A percentile compares a stretch with the other conserved stretches of the same genome.
These are phyloP conservation scores for Cardiocondyla obscurior DNA, from an alignment of 1,140 invertebrate genomes.

Conservation along the genomic window DNA sequence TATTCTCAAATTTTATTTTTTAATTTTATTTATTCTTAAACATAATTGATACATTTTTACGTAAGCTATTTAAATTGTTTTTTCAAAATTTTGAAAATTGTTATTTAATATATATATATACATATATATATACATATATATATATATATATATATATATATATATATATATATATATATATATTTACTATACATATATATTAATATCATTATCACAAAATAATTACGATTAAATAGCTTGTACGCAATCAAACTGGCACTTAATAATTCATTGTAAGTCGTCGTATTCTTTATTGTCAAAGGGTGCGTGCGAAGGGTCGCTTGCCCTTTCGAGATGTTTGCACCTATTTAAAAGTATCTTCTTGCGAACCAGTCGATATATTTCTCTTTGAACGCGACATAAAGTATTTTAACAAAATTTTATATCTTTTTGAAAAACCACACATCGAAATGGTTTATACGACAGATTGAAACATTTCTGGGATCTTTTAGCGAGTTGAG, in stretches of 20 bases:
- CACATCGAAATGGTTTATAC: constrained; percentile 3
- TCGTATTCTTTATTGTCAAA: constrained; percentile 52
- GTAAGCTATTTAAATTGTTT: neutral
- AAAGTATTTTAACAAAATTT: constrained; percentile 32
- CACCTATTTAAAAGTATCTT: constrained; percentile 14
- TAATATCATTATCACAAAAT: neutral
- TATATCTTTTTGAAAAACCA: constrained; percentile 24
- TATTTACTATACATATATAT: too few relatives aligned
- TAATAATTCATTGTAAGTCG: constrained; percentile 56
- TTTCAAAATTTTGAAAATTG: neutral
- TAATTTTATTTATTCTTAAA: constrained; percentile 10
- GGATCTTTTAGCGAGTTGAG: constrained; percentile 2
- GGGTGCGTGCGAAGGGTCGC: constrained; percentile 39
- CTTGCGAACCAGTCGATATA: constrained; percentile 11
- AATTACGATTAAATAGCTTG: constrained; percentile 1
- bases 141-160: too few relatives aligned
- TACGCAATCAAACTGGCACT: neutral
- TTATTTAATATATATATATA: too few relatives aligned
- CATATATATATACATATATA: too few relatives aligned
- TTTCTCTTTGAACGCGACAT: constrained; percentile 17
- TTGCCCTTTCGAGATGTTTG: constrained; percentile 36
- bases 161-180: too few relatives aligned
- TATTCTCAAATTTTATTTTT: neutral
- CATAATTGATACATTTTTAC: constrained; percentile 3
- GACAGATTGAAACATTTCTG: neutral